A percentile compares a stretch with the other conserved stretches of the same genome.
phyloP scores from a whole-genome alignment of 92 coral and sea anemone species.

The Isaurus tuberculatus region DNA sequence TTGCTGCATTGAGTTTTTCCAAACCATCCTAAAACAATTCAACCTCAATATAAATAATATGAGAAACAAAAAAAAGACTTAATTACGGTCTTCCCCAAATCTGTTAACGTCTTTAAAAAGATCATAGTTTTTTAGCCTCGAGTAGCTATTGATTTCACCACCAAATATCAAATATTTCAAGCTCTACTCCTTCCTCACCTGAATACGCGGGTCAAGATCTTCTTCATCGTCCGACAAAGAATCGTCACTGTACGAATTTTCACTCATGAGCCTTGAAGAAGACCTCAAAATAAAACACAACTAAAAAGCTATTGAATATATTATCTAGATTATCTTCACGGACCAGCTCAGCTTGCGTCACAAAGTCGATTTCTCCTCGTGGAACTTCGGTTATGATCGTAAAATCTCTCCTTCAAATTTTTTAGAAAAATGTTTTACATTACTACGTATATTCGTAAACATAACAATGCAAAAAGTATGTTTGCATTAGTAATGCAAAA shows the following conservation, averaged over 20 bases:
- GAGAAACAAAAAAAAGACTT: neutral
- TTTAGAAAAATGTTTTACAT: neutral
- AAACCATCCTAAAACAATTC: constrained; percentile 75
- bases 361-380: neutral
- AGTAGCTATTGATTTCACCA: neutral
- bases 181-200: constrained; percentile 55
- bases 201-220: constrained; percentile 93
- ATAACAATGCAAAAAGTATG: no score
- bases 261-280: constrained; percentile 59
- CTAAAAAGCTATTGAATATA: neutral
- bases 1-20: constrained; percentile 89
- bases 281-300: neutral
- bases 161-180: neutral
- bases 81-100: neutral
- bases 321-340: neutral
- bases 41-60: constrained; percentile 19
- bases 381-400: constrained; percentile 22
- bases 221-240: constrained; percentile 83
- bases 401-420: neutral
- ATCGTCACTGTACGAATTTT: constrained; percentile 67
- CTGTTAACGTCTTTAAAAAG: neutral
- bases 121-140: neutral
- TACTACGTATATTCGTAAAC: no score
- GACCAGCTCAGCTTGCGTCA: constrained; percentile 27
- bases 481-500: neutral